A percentile compares a stretch with the other conserved stretches of the same genome.
Evolutionary conservation across 2,888 invertebrate species (phyloP).

Genomic region (Malacosoma neustria): DNA sequence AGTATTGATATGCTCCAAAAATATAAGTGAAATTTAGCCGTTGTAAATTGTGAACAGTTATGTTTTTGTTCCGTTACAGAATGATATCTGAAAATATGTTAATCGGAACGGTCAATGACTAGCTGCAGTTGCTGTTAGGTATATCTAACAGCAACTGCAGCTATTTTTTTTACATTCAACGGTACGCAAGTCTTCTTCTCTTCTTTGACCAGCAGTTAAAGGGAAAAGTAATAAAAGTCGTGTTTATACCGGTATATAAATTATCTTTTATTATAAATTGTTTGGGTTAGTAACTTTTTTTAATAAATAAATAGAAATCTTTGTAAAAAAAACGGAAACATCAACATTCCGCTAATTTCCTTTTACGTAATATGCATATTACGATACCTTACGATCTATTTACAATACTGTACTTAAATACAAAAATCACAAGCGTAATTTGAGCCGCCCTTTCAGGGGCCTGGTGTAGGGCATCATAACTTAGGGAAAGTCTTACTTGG

Average conservation of each 20-base stretch:
- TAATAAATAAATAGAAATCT: conserved; percentile 71
- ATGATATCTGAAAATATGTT: background rate
- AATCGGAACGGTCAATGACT: conserved; percentile 5
- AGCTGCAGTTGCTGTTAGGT: conserved; percentile 2
- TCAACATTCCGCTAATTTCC: conserved; percentile 34
- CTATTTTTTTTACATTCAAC: too few species aligned
- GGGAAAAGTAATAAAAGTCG: conserved; percentile 31
- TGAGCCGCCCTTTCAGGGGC: conserved; percentile 60
- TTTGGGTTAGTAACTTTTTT: conserved; percentile 59
- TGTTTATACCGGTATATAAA: conserved; percentile 68
- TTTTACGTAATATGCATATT: conserved; percentile 72
- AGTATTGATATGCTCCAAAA: background rate
- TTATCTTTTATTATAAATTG: conserved; percentile 65
- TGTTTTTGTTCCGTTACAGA: background rate
- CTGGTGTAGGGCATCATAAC: conserved; percentile 66
- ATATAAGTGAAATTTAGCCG: background rate
- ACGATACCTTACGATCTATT: conserved; percentile 70
- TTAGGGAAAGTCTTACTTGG: conserved; percentile 61
- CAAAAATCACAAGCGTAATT: conserved; percentile 71
- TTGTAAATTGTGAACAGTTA: background rate
- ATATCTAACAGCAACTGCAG: background rate
- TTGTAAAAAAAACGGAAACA: conserved; percentile 56
- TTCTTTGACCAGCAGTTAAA: too few species aligned
- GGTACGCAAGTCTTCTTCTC: too few species aligned
- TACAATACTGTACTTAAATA: conserved; percentile 70